A percentile compares a stretch with the other conserved stretches of the same genome.
phyloP scores from a whole-genome alignment of 2,888 invertebrate genomes.

The Agonopterix arenella region DNA sequence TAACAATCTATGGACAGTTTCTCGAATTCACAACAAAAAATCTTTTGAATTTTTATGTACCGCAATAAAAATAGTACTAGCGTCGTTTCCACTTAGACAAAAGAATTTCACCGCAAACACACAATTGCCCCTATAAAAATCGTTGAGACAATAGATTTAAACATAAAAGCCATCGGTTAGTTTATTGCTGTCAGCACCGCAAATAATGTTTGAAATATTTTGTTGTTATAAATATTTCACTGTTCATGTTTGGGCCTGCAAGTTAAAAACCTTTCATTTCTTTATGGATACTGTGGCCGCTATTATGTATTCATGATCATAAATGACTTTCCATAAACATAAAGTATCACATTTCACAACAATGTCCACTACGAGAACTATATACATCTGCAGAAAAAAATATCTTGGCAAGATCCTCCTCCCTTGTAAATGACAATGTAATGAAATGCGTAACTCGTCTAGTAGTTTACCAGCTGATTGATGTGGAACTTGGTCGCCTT shows the following conservation, averaged over 20 bases:
- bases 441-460: conserved; percentile 3
- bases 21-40: conserved; percentile 38
- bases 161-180: conserved; percentile 28
- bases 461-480: conserved; percentile 3
- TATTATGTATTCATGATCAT: no score
- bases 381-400: neutral
- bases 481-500: conserved; percentile 5
- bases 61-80: conserved; percentile 43
- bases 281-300: no score
- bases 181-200: conserved; percentile 59
- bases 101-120: conserved; percentile 57
- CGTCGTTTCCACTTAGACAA: conserved; percentile 42
- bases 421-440: conserved; percentile 4
- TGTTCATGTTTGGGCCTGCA: conserved; percentile 27
- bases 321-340: no score
- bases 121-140: conserved; percentile 55
- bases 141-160: conserved; percentile 45
- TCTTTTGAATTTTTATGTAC: conserved; percentile 37
- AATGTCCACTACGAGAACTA: no score
- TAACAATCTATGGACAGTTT: conserved; percentile 42
- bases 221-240: conserved; percentile 33
- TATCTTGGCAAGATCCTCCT: conserved; percentile 1
- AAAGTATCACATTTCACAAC: no score
- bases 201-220: conserved; percentile 35
- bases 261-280: no score